Percentiles rank a stretch among this genome's conserved stretches.
Evolutionary conservation across 2,797 vertebrate species (phyloP).

Genomic region (Scyliorhinus canicula): DNA sequence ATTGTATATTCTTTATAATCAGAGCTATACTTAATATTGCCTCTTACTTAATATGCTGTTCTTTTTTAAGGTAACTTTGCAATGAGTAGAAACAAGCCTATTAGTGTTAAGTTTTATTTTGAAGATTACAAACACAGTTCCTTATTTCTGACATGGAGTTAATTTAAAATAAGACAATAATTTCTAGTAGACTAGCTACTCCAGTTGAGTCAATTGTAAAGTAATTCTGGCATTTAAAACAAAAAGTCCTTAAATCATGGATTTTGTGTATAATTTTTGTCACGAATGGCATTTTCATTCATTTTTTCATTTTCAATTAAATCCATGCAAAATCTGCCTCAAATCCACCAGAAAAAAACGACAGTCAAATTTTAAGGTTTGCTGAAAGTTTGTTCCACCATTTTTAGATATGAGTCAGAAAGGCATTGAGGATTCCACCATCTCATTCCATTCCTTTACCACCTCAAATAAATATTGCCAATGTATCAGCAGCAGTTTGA

Average conservation of each 20-base stretch:
- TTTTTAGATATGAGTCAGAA: too few species aligned
- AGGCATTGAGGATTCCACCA: too few species aligned
- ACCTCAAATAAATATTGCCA: too few species aligned
- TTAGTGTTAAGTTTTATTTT: background rate
- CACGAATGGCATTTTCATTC: too few species aligned
- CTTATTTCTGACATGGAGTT: background rate
- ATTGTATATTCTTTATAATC: background rate
- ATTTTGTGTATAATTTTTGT: too few species aligned
- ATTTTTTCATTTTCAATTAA: too few species aligned
- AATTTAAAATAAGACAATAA: background rate
- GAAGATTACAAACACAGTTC: background rate
- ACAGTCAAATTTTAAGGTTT: background rate
- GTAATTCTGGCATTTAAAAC: background rate
- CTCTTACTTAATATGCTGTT: background rate
- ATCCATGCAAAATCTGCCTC: background rate
- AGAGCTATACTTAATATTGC: background rate
- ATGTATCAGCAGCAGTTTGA: too few species aligned
- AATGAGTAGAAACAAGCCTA: background rate
- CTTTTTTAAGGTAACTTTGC: background rate
- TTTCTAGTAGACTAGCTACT: background rate
- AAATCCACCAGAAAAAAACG: background rate
- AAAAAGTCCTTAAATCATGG: background rate
- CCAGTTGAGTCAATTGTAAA: background rate
- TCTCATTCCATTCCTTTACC: too few species aligned
- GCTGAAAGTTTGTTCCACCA: too few species aligned